These are phyloP conservation scores for Hoplostethus atlanticus DNA, from an alignment of 2,797 vertebrate genomes.

Conservation along the genomic window DNA sequence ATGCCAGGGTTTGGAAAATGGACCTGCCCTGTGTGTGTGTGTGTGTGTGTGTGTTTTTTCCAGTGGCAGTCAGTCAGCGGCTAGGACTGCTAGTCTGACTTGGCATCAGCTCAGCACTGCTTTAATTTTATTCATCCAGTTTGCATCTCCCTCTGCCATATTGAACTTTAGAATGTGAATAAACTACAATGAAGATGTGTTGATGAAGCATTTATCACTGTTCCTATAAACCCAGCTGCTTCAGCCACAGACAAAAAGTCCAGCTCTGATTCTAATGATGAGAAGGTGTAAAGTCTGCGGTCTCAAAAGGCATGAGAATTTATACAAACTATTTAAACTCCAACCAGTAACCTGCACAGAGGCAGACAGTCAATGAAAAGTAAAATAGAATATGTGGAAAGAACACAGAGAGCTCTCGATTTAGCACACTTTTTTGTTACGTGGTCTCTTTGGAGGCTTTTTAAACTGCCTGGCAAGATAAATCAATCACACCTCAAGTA, in stretches of 20 bases:
- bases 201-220: too few relatives aligned
- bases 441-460: constrained; percentile 46
- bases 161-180: too few relatives aligned
- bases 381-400: constrained; percentile 29
- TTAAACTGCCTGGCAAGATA: constrained; percentile 38
- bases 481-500: constrained; percentile 47
- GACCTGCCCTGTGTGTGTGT: constrained; percentile 7
- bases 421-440: constrained; percentile 39
- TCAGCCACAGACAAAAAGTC: too few relatives aligned
- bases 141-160: too few relatives aligned
- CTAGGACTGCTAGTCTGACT: background rate
- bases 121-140: background rate
- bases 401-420: constrained; percentile 20
- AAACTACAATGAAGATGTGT: background rate
- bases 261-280: too few relatives aligned
- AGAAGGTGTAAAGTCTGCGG: too few relatives aligned
- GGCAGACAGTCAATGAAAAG: constrained; percentile 1
- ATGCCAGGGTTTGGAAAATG: constrained; percentile 36
- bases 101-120: background rate
- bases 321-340: too few relatives aligned
- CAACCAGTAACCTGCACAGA: background rate
- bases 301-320: too few relatives aligned
- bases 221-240: too few relatives aligned
- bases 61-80: background rate
- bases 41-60: constrained; percentile 11